phyloP scores from a whole-genome alignment of 2,888 invertebrate species.

The Polydrusus tereticollis region DNA sequence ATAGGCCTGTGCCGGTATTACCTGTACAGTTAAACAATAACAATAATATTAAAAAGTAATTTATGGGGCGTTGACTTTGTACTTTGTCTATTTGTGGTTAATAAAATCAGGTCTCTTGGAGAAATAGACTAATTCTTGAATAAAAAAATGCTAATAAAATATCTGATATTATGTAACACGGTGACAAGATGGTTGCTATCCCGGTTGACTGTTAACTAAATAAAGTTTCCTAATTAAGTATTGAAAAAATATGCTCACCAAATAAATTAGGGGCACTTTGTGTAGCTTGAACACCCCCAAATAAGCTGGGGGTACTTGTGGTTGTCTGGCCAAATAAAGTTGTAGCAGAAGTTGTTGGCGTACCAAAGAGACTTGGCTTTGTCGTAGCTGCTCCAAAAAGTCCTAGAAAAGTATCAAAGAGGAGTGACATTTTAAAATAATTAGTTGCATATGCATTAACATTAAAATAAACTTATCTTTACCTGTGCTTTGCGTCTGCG shows the following conservation, averaged over 20 bases:
- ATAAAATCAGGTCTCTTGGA: no score
- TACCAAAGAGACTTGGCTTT: slow-evolving; percentile 70
- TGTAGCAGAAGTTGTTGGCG: slow-evolving; percentile 45
- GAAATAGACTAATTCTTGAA: no score
- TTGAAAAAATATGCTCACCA: no score
- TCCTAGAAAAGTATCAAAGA: slow-evolving; percentile 12
- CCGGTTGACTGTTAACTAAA: no score
- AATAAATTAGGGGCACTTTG: slow-evolving; percentile 57
- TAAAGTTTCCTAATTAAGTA: no score
- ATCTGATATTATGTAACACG: no score
- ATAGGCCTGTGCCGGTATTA: slow-evolving; percentile 23
- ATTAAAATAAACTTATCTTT: neutral
- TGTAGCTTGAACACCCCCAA: slow-evolving; percentile 57
- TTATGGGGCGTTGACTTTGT: no score
- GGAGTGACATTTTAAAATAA: neutral
- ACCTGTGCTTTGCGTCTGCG: slow-evolving; percentile 40
- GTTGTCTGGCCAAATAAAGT: slow-evolving; percentile 59
- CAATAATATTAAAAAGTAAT: neutral
- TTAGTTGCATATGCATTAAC: neutral
- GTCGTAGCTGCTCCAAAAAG: slow-evolving; percentile 47
- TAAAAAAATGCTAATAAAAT: no score
- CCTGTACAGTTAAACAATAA: slow-evolving; percentile 8
- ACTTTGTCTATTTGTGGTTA: no score
- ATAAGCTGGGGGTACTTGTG: slow-evolving; percentile 63
- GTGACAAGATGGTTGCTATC: no score